Evolutionary conservation across 2,888 invertebrate species (phyloP).

Genomic region (Andrena marginata): DNA sequence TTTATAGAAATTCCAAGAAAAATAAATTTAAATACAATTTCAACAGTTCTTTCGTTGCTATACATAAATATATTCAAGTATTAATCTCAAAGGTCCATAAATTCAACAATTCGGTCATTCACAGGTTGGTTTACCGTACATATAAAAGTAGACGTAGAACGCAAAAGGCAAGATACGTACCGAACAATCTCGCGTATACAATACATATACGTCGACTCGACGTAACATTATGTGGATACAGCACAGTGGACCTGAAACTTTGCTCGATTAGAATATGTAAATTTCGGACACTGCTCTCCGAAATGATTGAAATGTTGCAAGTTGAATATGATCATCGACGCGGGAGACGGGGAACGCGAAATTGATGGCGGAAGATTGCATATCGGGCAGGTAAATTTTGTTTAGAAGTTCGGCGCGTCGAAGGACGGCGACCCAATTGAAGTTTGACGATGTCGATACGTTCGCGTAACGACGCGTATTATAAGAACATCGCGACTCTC

Average conservation of each 20-base stretch:
- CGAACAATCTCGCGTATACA: not conserved
- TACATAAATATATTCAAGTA: no score
- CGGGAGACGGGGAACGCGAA: not conserved
- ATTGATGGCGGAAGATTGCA: not conserved
- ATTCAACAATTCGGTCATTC: no score
- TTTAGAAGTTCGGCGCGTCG: not conserved
- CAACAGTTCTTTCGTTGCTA: no score
- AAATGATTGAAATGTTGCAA: not conserved
- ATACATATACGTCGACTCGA: not conserved
- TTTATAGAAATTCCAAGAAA: no score
- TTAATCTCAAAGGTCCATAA: no score
- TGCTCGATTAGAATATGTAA: not conserved
- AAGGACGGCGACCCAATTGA: constrained; percentile 16
- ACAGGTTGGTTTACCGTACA: no score
- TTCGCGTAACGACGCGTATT: constrained; percentile 20
- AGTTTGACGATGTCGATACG: constrained; percentile 13
- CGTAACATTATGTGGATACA: not conserved
- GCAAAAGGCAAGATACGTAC: no score
- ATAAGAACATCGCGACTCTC: constrained; percentile 5
- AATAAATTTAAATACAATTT: no score
- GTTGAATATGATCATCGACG: not conserved
- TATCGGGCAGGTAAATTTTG: constrained; percentile 14
- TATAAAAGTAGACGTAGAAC: no score
- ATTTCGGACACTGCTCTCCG: not conserved
- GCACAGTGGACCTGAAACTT: not conserved